phyloP scores from a whole-genome alignment of 2,888 invertebrate genomes.

The Eristalinus sepulchralis region DNA sequence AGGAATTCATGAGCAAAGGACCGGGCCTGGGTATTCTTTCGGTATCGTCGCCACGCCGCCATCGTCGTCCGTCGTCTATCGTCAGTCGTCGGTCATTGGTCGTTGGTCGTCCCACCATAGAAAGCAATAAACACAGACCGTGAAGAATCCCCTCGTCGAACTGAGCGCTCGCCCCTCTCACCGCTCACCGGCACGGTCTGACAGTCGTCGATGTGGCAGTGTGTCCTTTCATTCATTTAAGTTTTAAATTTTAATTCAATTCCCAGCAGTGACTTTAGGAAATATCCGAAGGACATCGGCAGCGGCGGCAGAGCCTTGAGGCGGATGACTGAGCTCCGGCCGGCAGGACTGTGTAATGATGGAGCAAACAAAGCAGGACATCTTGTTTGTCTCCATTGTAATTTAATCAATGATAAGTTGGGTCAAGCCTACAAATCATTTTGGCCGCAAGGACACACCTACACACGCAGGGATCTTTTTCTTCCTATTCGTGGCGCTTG shows the following conservation, averaged over 20 bases:
- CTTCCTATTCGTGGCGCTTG: not conserved
- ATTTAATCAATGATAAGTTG: conserved; percentile 71
- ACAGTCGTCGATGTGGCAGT: conserved; percentile 45
- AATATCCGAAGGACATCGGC: conserved; percentile 44
- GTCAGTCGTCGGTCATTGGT: not conserved
- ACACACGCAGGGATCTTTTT: not conserved
- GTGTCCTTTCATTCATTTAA: conserved; percentile 65
- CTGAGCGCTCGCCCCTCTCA: conserved; percentile 10
- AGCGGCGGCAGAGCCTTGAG: conserved; percentile 16
- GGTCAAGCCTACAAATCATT: conserved; percentile 72
- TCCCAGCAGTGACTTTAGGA: conserved; percentile 64
- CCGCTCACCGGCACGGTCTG: conserved; percentile 15
- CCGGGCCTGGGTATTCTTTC: conserved; percentile 15
- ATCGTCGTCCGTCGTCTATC: not conserved
- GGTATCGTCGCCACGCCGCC: not conserved
- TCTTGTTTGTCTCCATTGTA: conserved; percentile 68
- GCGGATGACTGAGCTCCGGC: conserved; percentile 44
- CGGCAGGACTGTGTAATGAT: conserved; percentile 48
- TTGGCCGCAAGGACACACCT: conserved; percentile 61
- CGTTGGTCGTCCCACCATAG: conserved; percentile 7
- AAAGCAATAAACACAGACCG: conserved; percentile 66
- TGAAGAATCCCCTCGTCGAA: conserved; percentile 37
- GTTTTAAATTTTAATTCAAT: conserved; percentile 71
- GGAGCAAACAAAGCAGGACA: conserved; percentile 69
- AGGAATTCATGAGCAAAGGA: conserved; percentile 59